Base-by-base conservation (phyloP, 2,113 vertebrate species). In the Anolis carolinensis region DNA sequence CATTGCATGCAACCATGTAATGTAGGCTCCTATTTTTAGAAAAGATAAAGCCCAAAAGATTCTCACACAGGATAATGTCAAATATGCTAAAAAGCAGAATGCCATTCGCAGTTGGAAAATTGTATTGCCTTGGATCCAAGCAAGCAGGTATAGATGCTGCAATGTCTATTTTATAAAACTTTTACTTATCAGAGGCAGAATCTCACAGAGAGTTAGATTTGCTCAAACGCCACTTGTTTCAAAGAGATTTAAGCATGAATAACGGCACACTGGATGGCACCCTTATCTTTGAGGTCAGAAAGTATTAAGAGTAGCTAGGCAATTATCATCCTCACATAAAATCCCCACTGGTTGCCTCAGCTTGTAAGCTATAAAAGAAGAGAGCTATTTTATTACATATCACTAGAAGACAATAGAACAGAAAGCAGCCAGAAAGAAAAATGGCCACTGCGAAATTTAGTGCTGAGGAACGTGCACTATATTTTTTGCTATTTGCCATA, bases 351-450 rank as follows among this genome's bases (percentile, higher is more conserved):
- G 76, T 85, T 92, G 78, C 87, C 83, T 91, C 71, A 36, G 36
- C 89, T 67, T 75, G 89, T 76, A 93, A 90, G 83, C 87, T 90
- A 89, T 87, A 87, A 82, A 90, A 90, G 90, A 93, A 89, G 79
- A 93, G 90, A 91, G 27, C 8, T 84, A 88, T 94, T 95, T 95
- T 94, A 94, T 95, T 96, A 94, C 93, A 89, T 93, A 93, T 93
- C 86, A 92, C 91, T 89, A 87, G 89, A 95, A 95, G 93, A 96
- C 88, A 95, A 93, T 88, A 86, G 89, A 94, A 90, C 84, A 2
- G 90, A 95, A 93, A 93, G 82, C 55, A 91, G 63, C 90, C 93
- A 82, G 87, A 92, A 94, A 95, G 93, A 95, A 94, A 94, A 96
- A 95, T 88, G 87, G 90, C 89, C 91, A 88, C 90, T 84, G 68